These are phyloP conservation scores for Lipophrys pholis DNA, from an alignment of 2,113 vertebrate species.

Conservation along the genomic window DNA sequence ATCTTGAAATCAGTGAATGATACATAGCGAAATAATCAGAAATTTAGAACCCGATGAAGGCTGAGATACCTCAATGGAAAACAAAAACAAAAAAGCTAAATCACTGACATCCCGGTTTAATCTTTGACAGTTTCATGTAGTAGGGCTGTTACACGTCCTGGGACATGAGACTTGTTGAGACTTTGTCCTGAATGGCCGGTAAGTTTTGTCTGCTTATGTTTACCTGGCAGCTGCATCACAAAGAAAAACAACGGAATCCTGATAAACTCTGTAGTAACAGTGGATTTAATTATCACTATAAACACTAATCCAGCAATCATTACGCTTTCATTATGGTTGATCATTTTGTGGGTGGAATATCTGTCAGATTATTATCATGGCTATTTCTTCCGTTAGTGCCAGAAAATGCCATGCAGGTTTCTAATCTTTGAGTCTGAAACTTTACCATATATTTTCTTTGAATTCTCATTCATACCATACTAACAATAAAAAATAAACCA, in stretches of 20 bases:
- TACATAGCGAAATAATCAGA: too few species aligned
- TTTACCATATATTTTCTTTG: slow-evolving; percentile 52
- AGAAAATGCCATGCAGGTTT: slow-evolving; percentile 39
- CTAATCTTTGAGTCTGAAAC: slow-evolving; percentile 50
- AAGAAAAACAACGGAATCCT: not conserved
- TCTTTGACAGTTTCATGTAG: not conserved
- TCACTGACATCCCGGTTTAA: too few species aligned
- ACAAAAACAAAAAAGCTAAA: too few species aligned
- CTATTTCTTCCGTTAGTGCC: slow-evolving; percentile 49
- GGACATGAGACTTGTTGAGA: slow-evolving; percentile 1
- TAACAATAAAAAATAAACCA: slow-evolving; percentile 52
- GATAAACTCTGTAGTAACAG: slow-evolving; percentile 12
- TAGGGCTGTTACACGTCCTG: not conserved
- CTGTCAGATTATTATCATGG: slow-evolving; percentile 55
- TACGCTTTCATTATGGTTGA: slow-evolving; percentile 14
- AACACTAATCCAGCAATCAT: slow-evolving; percentile 38
- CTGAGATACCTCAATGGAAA: too few species aligned
- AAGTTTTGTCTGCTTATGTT: slow-evolving; percentile 3
- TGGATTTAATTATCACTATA: slow-evolving; percentile 20
- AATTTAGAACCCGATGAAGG: too few species aligned
- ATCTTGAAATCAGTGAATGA: too few species aligned
- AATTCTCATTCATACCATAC: slow-evolving; percentile 23
- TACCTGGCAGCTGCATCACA: not conserved
- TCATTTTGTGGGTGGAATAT: slow-evolving; percentile 38
- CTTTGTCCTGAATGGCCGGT: not conserved